Evolutionary conservation across 2,888 invertebrate genomes (phyloP), one percentile per base, ranked within the genome.

Genomic region (Anaspis maculata): DNA sequence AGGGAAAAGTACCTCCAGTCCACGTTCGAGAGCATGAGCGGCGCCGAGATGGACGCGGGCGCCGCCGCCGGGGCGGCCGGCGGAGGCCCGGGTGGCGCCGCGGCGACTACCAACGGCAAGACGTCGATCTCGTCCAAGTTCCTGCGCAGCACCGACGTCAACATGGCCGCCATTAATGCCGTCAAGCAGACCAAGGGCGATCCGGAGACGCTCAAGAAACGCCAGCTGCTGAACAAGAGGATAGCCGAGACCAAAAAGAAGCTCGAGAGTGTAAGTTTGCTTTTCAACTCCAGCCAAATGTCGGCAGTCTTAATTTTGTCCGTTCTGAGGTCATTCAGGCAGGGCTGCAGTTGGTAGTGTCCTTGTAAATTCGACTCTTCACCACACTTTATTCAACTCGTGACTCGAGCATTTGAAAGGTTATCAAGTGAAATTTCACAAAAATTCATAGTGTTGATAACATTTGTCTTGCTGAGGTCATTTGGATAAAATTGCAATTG

Each of bases 201-300:
- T 59, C 69, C 76, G 1, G 81, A 81, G 38, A 74, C 78, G 1
- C 69, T 72, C 1, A 69, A 76, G 30, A 74, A 79, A 34, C 64
- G 86, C 3, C 84, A 89, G 61, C 89, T 91, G 56, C 69, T 92
- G 42, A 77, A 83, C 52, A 76, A 86, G 59, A 72, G 88, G 51
- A 79, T 87, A 49, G 79, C 85, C 54, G 89, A 90, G 67, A 89
- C 89, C 0, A 76, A 86, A 56, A 74, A 81, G 46, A 88, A 89
- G 64, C 66, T 91, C 41, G 88, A 90, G 69, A 90, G 80, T 60
- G 91, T 91, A 63, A 78, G 83, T 73, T 28, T 15, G 13, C 1
- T n/a, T n/a, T n/a, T n/a, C n/a, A n/a, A n/a, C n/a, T n/a, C n/a
- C n/a, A n/a, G n/a, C n/a, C n/a, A n/a, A n/a, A n/a, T n/a, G n/a